Conservation (phyloP, 2,113 vertebrate genomes). For the Acanthisitta chloris region DNA sequence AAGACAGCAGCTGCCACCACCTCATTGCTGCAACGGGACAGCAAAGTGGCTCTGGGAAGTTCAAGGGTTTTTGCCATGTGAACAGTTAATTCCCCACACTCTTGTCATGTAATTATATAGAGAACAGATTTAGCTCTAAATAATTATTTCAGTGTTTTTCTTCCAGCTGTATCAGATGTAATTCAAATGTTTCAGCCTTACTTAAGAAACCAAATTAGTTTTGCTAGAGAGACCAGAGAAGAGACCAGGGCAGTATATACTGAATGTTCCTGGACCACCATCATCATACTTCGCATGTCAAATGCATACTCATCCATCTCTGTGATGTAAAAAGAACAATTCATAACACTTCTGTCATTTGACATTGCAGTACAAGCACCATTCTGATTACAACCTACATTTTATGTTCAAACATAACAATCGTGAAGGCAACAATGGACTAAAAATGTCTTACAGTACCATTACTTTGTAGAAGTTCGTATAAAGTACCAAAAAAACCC, state of each 20-base stretch:
- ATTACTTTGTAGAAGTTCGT: not conserved
- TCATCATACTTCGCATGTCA: not conserved
- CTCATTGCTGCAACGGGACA: not conserved
- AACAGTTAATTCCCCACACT: not conserved
- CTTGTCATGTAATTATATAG: rapidly evolving
- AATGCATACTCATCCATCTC: not conserved
- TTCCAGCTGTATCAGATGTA: not conserved
- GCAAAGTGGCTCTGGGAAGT: not conserved
- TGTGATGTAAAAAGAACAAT: not conserved
- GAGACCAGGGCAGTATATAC: not conserved
- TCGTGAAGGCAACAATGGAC: not conserved
- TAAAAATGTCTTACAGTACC: not conserved
- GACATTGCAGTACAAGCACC: not conserved
- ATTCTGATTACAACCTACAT: not conserved
- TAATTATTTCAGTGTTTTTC: not conserved
- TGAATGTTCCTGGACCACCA: not conserved
- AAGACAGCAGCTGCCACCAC: not conserved
- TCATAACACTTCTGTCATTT: not conserved
- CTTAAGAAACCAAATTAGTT: not conserved
- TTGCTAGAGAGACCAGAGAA: not conserved
- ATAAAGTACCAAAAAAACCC: not conserved
- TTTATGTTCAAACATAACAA: not conserved
- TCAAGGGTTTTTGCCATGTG: rapidly evolving
- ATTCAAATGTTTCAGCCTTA: not conserved
- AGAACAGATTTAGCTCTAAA: not conserved